Evolutionary conservation across 2,888 invertebrate species (phyloP).

Genomic region (Tipula unca): DNA sequence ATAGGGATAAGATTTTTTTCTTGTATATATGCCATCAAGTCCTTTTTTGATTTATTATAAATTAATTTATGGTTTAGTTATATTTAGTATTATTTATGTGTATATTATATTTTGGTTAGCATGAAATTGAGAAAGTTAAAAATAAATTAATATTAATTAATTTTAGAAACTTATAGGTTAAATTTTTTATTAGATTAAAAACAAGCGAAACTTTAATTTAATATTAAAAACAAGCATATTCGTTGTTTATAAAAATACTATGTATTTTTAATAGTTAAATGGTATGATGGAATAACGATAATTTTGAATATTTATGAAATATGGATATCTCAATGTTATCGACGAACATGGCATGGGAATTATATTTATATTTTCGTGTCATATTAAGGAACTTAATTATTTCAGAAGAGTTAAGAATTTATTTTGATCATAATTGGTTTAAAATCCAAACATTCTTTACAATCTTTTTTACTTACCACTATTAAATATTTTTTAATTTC

Average conservation of each 20-base stretch:
- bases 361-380: background rate
- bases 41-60: background rate
- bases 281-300: background rate
- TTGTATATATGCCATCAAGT: slow-evolving; percentile 39
- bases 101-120: slow-evolving; percentile 17
- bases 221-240: background rate
- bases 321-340: background rate
- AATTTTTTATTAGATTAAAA: background rate
- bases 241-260: background rate
- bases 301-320: no score
- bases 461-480: no score
- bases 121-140: slow-evolving; percentile 20
- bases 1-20: slow-evolving; percentile 42
- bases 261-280: background rate
- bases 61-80: background rate
- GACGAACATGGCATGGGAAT: background rate
- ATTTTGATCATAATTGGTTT: no score
- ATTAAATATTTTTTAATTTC: no score
- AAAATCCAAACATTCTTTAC: no score
- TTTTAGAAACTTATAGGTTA: background rate
- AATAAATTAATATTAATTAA: slow-evolving; percentile 17
- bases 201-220: background rate
- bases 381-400: no score
- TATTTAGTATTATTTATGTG: background rate
- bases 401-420: no score